Conservation (phyloP, 2,113 vertebrate species). For the Macquaria australasica region DNA sequence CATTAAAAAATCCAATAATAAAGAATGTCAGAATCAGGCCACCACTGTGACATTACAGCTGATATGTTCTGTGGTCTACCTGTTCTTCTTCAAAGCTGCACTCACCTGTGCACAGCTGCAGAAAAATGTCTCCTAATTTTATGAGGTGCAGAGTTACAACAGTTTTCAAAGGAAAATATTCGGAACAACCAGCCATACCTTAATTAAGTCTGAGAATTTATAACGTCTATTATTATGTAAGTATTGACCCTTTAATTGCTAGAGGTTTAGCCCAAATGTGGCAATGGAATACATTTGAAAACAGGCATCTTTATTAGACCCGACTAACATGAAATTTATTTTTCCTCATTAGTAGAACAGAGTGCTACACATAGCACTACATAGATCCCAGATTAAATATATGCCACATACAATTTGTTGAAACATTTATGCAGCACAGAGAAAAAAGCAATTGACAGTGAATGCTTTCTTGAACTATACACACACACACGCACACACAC, state of each 20-base stretch:
- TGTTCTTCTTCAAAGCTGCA: background rate
- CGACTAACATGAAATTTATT: background rate
- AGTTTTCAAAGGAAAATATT: background rate
- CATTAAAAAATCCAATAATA: background rate
- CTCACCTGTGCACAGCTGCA: conserved; percentile 15
- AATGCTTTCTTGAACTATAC: background rate
- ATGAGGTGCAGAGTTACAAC: conserved; percentile 20
- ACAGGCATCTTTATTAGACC: background rate
- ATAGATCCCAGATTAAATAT: conserved; percentile 2
- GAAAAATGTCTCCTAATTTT: background rate
- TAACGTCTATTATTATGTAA: no score
- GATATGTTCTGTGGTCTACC: background rate
- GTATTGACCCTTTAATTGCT: background rate
- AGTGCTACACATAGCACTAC: background rate
- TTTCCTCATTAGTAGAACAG: background rate
- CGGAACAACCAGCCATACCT: background rate
- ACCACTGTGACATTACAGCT: background rate
- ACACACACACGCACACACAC: background rate
- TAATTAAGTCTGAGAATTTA: background rate
- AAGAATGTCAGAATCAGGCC: background rate
- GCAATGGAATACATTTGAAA: background rate
- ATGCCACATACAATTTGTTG: background rate
- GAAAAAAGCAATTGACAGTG: background rate
- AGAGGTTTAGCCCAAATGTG: background rate
- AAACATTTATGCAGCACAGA: conserved; percentile 2